A percentile compares a stretch with the other conserved stretches of the same genome.
These are phyloP conservation scores for Pedionomus torquatus DNA, from an alignment of 2,113 vertebrate genomes.

Conservation along the genomic window DNA sequence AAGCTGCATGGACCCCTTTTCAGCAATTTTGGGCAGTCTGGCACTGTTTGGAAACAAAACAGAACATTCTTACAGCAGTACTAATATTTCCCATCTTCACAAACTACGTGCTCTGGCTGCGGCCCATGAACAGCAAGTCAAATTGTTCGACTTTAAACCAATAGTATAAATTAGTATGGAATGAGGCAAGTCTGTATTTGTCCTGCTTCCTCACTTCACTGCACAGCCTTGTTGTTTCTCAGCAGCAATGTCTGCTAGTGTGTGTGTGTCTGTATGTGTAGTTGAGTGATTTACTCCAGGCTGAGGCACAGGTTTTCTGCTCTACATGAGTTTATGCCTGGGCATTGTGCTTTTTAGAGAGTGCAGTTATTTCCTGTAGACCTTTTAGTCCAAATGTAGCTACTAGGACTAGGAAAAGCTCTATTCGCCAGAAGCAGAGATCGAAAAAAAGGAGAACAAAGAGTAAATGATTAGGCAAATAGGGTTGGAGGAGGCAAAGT, in stretches of 20 bases:
- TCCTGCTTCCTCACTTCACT: not conserved
- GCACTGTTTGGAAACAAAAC: not conserved
- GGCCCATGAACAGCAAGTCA: not conserved
- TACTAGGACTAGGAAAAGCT: not conserved
- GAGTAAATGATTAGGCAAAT: not conserved
- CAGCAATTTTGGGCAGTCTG: not conserved
- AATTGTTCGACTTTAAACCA: not conserved
- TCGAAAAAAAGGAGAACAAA: not conserved
- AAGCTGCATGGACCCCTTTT: not conserved
- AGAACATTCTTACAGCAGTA: not conserved
- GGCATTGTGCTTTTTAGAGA: not conserved
- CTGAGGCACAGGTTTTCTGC: not conserved
- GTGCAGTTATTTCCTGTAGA: not conserved
- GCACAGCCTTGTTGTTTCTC: not conserved
- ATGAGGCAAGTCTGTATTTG: not conserved
- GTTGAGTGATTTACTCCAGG: not conserved
- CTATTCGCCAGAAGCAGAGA: not conserved
- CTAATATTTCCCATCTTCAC: not conserved
- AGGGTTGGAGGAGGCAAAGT: not conserved
- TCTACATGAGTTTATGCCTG: not conserved
- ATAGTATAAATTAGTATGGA: not conserved
- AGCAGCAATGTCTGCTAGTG: fast-evolving
- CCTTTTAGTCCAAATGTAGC: not conserved
- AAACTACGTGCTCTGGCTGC: not conserved
- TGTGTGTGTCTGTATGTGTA: not conserved